A percentile compares a stretch with the other conserved stretches of the same genome.
Conservation (phyloP, 1,140 invertebrate genomes). For the Drosophila mayri region DNA sequence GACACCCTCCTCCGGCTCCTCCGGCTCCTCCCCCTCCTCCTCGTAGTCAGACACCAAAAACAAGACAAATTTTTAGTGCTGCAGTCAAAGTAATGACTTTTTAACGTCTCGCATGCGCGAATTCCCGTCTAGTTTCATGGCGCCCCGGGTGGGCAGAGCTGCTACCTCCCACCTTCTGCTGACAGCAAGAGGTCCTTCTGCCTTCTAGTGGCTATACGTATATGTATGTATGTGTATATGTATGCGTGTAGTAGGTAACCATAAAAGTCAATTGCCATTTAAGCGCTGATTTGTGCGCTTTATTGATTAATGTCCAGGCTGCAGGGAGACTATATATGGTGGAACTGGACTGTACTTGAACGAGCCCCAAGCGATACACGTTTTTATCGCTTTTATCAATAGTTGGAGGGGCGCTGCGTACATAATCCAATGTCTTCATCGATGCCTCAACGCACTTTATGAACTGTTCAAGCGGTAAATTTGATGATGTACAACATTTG, state of each 20-base stretch:
- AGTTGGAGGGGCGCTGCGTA: conserved; percentile 4
- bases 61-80: conserved; percentile 72
- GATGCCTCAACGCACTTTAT: conserved; percentile 58
- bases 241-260: conserved; percentile 4
- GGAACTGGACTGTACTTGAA: conserved; percentile 1
- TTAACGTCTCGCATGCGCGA: conserved; percentile 58
- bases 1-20: not conserved
- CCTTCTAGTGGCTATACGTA: not conserved
- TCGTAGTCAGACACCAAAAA: not conserved
- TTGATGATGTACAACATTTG: conserved; percentile 72
- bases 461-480: conserved; percentile 69
- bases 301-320: conserved; percentile 58
- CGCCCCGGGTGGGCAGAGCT: conserved; percentile 33
- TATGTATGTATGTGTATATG: not conserved
- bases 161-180: not conserved
- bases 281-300: conserved; percentile 75
- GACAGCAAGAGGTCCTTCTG: not conserved
- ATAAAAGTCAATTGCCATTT: conserved; percentile 76
- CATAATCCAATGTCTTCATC: conserved; percentile 53
- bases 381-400: conserved; percentile 54
- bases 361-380: conserved; percentile 2
- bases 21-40: not conserved
- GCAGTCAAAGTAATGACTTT: conserved; percentile 66
- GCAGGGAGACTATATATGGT: not conserved
- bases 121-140: conserved; percentile 36